Evolutionary conservation across 1,140 invertebrate genomes (phyloP).

Genomic region (Cyclargus thomasi): DNA sequence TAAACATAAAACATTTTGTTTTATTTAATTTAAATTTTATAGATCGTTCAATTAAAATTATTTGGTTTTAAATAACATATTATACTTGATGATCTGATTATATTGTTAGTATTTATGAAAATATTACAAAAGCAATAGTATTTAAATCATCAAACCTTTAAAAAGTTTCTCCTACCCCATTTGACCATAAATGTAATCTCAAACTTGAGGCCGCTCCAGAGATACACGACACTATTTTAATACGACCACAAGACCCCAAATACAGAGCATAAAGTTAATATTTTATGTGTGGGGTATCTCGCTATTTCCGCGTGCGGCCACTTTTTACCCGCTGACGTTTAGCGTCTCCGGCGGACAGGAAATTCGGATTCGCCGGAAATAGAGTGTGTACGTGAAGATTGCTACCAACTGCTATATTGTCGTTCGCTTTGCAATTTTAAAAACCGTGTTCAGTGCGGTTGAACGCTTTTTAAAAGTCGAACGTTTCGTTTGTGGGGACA

Average conservation of each 20-base stretch:
- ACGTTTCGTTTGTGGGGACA: background rate
- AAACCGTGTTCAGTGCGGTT: background rate
- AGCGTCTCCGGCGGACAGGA: constrained; percentile 50
- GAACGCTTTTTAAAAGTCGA: background rate
- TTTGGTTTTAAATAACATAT: too few relatives aligned
- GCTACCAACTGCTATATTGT: constrained; percentile 16
- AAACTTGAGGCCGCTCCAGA: background rate
- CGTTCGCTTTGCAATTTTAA: constrained; percentile 2
- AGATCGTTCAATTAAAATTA: too few relatives aligned
- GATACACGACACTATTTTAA: background rate
- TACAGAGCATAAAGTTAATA: constrained; percentile 10
- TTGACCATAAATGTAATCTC: too few relatives aligned
- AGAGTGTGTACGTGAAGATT: constrained; percentile 53
- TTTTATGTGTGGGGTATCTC: constrained; percentile 39
- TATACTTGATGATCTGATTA: too few relatives aligned
- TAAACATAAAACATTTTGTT: background rate
- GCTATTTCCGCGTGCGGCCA: constrained; percentile 61
- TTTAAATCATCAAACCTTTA: too few relatives aligned
- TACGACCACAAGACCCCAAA: constrained; percentile 3
- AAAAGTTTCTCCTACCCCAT: too few relatives aligned
- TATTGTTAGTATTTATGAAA: too few relatives aligned
- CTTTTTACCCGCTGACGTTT: constrained; percentile 62
- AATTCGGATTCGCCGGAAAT: constrained; percentile 61
- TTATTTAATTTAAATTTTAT: background rate
- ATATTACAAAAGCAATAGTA: too few relatives aligned